Conservation (phyloP, 2,797 vertebrate species). For the Natrix natrix region DNA sequence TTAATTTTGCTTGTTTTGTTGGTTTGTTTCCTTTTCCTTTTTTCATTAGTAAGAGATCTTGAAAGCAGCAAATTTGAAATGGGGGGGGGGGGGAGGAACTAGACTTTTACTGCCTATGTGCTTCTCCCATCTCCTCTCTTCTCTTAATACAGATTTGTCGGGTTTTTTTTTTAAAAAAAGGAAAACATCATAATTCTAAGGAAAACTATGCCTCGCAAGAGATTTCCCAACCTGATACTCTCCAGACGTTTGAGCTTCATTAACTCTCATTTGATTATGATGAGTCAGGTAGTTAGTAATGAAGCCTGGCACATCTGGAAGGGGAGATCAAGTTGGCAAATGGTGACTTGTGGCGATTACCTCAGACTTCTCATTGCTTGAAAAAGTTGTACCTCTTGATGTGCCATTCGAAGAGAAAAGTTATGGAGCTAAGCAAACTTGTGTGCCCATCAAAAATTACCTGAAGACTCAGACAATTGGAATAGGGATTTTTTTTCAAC, state of each 20-base stretch:
- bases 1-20: neutral
- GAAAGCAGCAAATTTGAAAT: neutral
- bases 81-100: too few relatives aligned
- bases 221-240: neutral
- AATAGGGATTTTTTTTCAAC: neutral
- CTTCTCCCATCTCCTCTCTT: neutral
- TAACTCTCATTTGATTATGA: neutral
- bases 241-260: neutral
- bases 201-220: neutral
- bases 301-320: neutral
- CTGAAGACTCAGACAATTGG: neutral
- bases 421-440: neutral
- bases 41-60: neutral
- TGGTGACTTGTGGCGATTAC: neutral
- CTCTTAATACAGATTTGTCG: neutral
- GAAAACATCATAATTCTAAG: neutral
- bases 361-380: neutral
- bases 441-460: neutral
- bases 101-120: neutral
- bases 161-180: neutral
- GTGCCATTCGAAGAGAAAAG: neutral
- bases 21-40: neutral
- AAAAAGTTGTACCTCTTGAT: too few relatives aligned
- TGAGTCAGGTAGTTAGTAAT: neutral
- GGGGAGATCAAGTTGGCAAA: neutral